Conservation (phyloP, 1,140 invertebrate species). For the Drosophila mojavensis region DNA sequence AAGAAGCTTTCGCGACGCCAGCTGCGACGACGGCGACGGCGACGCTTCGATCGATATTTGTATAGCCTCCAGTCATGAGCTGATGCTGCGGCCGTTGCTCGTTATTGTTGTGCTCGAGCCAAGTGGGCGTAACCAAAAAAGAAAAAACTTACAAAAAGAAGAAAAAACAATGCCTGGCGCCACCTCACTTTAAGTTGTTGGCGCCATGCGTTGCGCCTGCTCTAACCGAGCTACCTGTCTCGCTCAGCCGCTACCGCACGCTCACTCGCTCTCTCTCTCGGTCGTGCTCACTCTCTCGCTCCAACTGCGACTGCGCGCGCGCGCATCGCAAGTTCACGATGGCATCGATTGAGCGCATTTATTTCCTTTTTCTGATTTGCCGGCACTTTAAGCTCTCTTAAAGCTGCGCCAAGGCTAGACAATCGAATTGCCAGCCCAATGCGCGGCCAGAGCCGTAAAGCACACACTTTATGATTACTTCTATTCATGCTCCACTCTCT, state of each 20-base stretch:
- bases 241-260: constrained; percentile 2
- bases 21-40: constrained; percentile 10
- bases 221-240: constrained; percentile 47
- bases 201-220: constrained; percentile 62
- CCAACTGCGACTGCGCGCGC: constrained; percentile 42
- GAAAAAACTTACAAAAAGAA: constrained; percentile 45
- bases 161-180: constrained; percentile 73
- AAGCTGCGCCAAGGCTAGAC: constrained; percentile 30
- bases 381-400: constrained; percentile 41
- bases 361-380: not conserved
- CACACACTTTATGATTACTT: constrained; percentile 54
- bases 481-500: constrained; percentile 16
- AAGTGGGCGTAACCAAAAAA: constrained; percentile 82
- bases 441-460: constrained; percentile 54
- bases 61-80: constrained; percentile 53
- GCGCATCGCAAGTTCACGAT: constrained; percentile 31
- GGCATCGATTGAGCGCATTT: constrained; percentile 40
- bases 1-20: constrained; percentile 55
- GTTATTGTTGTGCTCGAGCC: constrained; percentile 39
- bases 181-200: constrained; percentile 72
- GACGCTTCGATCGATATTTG: constrained; percentile 42
- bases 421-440: constrained; percentile 41
- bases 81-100: constrained; percentile 41
- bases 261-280: not conserved
- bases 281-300: constrained; percentile 5